Conservation (phyloP, 1,140 invertebrate genomes). For the Cataglyphis hispanica region DNA sequence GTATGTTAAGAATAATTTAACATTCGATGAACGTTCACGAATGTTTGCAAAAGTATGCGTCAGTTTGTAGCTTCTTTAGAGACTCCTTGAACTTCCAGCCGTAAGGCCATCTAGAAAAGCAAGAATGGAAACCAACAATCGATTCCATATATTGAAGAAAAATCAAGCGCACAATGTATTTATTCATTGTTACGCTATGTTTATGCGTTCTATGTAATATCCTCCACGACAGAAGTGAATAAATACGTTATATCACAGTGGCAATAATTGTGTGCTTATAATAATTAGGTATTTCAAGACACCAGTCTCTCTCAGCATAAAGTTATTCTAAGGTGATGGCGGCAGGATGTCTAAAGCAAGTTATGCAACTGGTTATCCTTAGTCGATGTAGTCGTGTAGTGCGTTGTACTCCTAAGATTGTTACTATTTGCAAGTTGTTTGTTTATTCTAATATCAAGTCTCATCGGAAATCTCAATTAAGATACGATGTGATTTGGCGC, state of each 20-base stretch:
- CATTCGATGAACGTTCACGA: not conserved
- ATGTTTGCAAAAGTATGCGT: slow-evolving; percentile 15
- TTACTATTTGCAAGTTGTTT: slow-evolving; percentile 77
- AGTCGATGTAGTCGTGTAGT: slow-evolving; percentile 69
- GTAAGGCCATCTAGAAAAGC: slow-evolving; percentile 30
- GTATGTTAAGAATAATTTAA: slow-evolving; percentile 16
- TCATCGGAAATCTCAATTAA: slow-evolving; percentile 69
- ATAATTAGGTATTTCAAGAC: slow-evolving; percentile 69
- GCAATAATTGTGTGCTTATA: slow-evolving; percentile 73
- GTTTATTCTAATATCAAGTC: slow-evolving; percentile 73
- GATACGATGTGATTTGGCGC: slow-evolving; percentile 46
- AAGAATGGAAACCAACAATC: slow-evolving; percentile 48
- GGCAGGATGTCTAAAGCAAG: slow-evolving; percentile 73
- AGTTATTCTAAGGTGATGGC: slow-evolving; percentile 67
- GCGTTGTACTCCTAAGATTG: slow-evolving; percentile 73
- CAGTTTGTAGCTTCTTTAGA: slow-evolving; percentile 30
- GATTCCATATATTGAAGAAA: slow-evolving; percentile 55
- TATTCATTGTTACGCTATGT: slow-evolving; percentile 71
- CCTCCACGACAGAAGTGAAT: slow-evolving; percentile 65
- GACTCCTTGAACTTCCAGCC: slow-evolving; percentile 32
- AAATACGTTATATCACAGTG: slow-evolving; percentile 65
- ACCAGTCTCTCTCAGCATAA: slow-evolving; percentile 65
- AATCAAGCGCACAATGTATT: slow-evolving; percentile 75
- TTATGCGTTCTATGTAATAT: slow-evolving; percentile 70
- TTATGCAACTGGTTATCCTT: slow-evolving; percentile 76